Base-by-base conservation (phyloP, 2,888 invertebrate species). In the Carcina quercana region DNA sequence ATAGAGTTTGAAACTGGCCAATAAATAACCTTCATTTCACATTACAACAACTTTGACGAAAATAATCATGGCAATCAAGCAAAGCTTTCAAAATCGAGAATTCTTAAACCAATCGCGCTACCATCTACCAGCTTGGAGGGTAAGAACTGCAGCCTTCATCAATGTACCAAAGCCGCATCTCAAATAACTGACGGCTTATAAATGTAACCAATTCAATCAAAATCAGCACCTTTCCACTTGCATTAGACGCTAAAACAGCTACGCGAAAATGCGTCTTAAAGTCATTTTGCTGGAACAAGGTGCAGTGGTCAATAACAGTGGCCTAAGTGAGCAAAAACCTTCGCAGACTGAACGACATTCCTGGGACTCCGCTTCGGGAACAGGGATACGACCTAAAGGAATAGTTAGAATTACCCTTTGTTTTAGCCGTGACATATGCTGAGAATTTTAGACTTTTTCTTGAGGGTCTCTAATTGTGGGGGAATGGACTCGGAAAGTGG, bases 301-400 rank as follows among this genome's bases (percentile, higher is more conserved):
- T 5, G 3, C 3, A 33, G 50, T 72, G 68, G 74, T 71, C 74
- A 74, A 67, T 70, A 76, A 67, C 66, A 53, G 62, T 47, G 63
- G 59, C 50, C 45, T 53, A 63, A 58, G 58, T 55, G 53, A 49
- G 71, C 78, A 82, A 82, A 82, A 82, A 82, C 71, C 45, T 50
- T 44, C 34, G 66, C 69, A 70, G 75, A 69, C 71, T 50, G 44
- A 51, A 56, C 75, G 61, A 58, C 80, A 80, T 79, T 80, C 80
- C 60, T 62, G 52, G 44, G 56, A 41, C 57, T 49, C 47, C 46
- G 48, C 51, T 50, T 50, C 42, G 45, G 53, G 52, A 55, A 59
- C 57, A 68, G 68, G 57, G 49, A 42, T 48, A 50, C 48, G 37
- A 51, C n/a, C 60, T 67, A 70, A 67, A 49, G 48, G 56, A 40